Evolutionary conservation across 2,797 vertebrate species (phyloP), one percentile per base, ranked within the genome.

Genomic region (Megalops cyprinoides): DNA sequence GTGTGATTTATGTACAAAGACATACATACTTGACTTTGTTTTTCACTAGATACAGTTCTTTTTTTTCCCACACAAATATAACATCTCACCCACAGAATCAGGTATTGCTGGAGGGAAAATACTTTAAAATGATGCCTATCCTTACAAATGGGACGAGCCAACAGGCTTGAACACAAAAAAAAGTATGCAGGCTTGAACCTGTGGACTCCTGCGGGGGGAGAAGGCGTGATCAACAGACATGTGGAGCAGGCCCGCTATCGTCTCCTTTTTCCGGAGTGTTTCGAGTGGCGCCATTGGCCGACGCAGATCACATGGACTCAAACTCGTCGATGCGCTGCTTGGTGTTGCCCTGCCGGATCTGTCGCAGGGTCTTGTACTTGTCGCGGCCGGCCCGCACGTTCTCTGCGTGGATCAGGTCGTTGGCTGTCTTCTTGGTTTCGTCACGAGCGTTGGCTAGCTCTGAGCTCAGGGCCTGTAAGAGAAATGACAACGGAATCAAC

Each of bases 311-410:
- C 98, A 99, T 97, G 88, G 97, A 98, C 88, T 99, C 98, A 82
- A 99, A 99, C 85, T 99, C 98, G 53, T 99, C 97, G 0, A 99
- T 98, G 78, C 98, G 97, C 84, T 99, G 98, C 89, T 99, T 99
- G 89, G 98, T 99, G 91, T 99, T 99, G 84, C 97, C 98, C 92
- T 97, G 97, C 15, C 98, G 96, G 65, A 99, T 99, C 92, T 98
- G 96, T 53, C 97, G 97, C 7, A 99, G 94, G 84, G 98, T 99
- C 93, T 99, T 99, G 92, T 99, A 99, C 92, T 99, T 99, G 94
- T 99, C 98, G n/a, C 97, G 95, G 81, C 98, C 97, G 0, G 94
- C 95, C 80, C 94, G 94, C 93, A 99, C 96, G 83, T 99, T 99
- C 85, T 98, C 97, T 0, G 96, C 97, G 0, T 99, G 97, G 88